Evolutionary conservation across 2,888 invertebrate species (phyloP).

Genomic region (Argyresthia albistria): DNA sequence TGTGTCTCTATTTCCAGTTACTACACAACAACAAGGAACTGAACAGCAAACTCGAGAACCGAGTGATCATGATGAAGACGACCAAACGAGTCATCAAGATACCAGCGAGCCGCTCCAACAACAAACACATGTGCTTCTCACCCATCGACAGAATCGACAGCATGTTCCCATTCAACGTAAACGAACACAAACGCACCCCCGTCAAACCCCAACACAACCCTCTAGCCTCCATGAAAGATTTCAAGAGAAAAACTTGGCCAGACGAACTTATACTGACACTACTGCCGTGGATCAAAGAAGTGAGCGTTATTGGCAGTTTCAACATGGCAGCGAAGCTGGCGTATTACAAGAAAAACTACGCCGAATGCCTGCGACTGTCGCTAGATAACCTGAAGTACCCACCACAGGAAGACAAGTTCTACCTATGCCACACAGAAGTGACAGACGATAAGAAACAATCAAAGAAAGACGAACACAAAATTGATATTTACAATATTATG

Average conservation of each 20-base stretch:
- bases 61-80: slow-evolving; percentile 79
- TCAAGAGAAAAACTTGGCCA: slow-evolving; percentile 50
- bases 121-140: slow-evolving; percentile 54
- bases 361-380: slow-evolving; percentile 40
- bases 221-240: slow-evolving; percentile 36
- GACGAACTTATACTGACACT: slow-evolving; percentile 46
- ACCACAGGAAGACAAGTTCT: slow-evolving; percentile 25
- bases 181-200: slow-evolving; percentile 34
- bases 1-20: too few relatives aligned
- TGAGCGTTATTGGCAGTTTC: slow-evolving; percentile 30
- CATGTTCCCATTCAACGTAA: slow-evolving; percentile 51
- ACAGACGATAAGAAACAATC: slow-evolving; percentile 15
- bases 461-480: slow-evolving; percentile 38
- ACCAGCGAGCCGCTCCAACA: slow-evolving; percentile 54
- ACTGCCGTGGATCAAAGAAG: slow-evolving; percentile 46
- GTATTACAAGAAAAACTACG: slow-evolving; percentile 39
- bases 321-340: slow-evolving; percentile 59
- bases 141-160: slow-evolving; percentile 48
- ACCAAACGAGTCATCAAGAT: slow-evolving; percentile 81
- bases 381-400: slow-evolving; percentile 37
- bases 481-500: slow-evolving; percentile 40
- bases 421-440: slow-evolving; percentile 33
- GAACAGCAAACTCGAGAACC: slow-evolving; percentile 25
- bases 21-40: too few relatives aligned
- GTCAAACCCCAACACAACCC: slow-evolving; percentile 43